Percentiles rank a stretch among this genome's conserved stretches.
phyloP scores from a whole-genome alignment of 2,113 vertebrate species.

The Thamnophis sirtalis region DNA sequence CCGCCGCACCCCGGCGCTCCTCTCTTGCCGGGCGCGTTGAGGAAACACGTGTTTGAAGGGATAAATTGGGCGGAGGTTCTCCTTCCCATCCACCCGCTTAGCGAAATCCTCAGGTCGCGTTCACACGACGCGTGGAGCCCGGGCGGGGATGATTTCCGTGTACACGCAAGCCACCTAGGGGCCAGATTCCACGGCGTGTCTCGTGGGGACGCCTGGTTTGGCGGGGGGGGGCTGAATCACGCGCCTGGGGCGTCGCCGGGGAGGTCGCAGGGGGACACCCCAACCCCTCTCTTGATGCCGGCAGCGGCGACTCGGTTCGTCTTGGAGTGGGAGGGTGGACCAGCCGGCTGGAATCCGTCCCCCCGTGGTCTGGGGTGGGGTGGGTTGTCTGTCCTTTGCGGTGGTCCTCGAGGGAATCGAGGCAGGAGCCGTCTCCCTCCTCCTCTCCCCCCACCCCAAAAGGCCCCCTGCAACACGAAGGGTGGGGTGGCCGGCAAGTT shows the following conservation, averaged over 20 bases:
- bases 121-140: not conserved
- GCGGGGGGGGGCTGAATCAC: not conserved
- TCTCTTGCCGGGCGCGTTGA: not conserved
- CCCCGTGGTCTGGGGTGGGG: not conserved
- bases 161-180: too few species aligned
- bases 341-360: not conserved
- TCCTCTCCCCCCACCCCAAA: not conserved
- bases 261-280: not conserved
- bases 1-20: too few species aligned
- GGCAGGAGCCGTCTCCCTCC: not conserved
- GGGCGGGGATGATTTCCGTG: too few species aligned
- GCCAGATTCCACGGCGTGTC: not conserved
- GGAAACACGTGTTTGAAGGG: not conserved
- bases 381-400: not conserved
- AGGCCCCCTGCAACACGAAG: not conserved
- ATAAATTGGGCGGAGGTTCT: not conserved
- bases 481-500: not conserved
- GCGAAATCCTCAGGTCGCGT: not conserved
- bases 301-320: not conserved
- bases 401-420: not conserved
- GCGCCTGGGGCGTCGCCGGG: not conserved
- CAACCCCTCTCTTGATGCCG: not conserved
- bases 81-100: too few species aligned
- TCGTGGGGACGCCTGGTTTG: not conserved
- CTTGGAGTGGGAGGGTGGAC: not conserved